Evolutionary conservation across 2,888 invertebrate species (phyloP).

Genomic region (Drosophila birchii): DNA sequence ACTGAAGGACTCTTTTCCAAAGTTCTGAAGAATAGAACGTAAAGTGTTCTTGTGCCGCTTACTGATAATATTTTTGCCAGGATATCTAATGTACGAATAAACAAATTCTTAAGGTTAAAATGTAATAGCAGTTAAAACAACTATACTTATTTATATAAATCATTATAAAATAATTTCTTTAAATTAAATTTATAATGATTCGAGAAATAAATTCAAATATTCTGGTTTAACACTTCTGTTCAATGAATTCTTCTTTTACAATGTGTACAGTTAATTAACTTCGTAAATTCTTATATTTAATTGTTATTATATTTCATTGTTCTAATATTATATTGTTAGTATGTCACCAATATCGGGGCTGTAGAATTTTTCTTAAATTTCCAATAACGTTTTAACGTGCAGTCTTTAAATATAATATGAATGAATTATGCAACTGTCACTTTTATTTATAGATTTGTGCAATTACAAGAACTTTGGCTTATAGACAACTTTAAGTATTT

Average conservation of each 20-base stretch:
- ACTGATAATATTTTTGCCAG: slow-evolving; percentile 9
- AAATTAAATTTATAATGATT: not conserved
- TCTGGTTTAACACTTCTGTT: not conserved
- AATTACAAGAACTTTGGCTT: not conserved
- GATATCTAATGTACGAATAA: not conserved
- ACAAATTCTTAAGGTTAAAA: not conserved
- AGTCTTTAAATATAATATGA: not conserved
- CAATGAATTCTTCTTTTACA: not conserved
- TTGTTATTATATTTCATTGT: too few relatives aligned
- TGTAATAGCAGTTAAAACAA: not conserved
- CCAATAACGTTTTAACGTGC: not conserved
- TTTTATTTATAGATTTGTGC: not conserved
- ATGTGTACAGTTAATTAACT: too few relatives aligned
- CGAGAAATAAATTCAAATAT: too few relatives aligned
- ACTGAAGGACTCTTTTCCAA: slow-evolving; percentile 45
- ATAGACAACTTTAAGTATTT: not conserved
- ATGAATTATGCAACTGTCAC: not conserved
- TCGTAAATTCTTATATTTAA: too few relatives aligned
- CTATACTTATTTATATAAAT: not conserved
- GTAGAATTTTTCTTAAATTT: not conserved
- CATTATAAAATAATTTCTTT: too few relatives aligned
- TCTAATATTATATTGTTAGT: too few relatives aligned
- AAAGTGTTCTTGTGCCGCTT: slow-evolving; percentile 16
- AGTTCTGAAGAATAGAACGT: slow-evolving; percentile 23
- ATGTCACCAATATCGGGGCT: not conserved